A percentile compares a stretch with the other conserved stretches of the same genome.
phyloP scores from a whole-genome alignment of 1,140 invertebrate species.

The Eufriesea mexicana region DNA sequence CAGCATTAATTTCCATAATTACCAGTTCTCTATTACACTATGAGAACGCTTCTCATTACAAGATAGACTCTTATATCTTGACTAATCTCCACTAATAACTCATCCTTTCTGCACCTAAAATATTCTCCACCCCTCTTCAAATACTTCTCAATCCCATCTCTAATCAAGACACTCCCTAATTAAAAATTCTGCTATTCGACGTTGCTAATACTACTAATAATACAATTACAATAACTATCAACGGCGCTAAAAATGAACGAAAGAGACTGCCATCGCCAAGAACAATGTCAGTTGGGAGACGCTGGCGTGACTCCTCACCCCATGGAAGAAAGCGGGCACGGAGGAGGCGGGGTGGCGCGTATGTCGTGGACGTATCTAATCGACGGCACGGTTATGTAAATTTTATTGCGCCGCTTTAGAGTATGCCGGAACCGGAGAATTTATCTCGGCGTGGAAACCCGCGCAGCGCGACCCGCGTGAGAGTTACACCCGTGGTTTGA shows the following conservation, averaged over 20 bases:
- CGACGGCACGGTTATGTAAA: constrained; percentile 64
- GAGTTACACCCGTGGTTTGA: constrained; percentile 51
- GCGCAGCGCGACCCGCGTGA: constrained; percentile 16
- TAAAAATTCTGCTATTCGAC: no score
- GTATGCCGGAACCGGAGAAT: constrained; percentile 64
- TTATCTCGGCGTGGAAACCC: constrained; percentile 58
- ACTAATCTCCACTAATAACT: no score
- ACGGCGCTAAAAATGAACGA: neutral
- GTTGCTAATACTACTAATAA: no score
- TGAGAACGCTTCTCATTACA: no score
- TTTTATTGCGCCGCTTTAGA: constrained; percentile 57
- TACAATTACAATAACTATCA: no score
- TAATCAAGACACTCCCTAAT: no score
- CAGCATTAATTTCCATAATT: no score
- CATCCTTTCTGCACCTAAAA: no score
- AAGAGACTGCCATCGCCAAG: neutral
- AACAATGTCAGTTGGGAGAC: constrained; percentile 11
- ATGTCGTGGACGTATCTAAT: constrained; percentile 47
- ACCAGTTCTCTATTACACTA: no score
- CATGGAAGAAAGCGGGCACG: neutral
- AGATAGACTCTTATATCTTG: no score
- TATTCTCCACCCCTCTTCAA: no score
- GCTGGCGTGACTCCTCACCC: neutral
- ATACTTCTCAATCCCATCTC: no score
- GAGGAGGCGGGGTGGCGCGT: neutral